phyloP scores from a whole-genome alignment of 2,113 vertebrate genomes.

The Barbus barbus region DNA sequence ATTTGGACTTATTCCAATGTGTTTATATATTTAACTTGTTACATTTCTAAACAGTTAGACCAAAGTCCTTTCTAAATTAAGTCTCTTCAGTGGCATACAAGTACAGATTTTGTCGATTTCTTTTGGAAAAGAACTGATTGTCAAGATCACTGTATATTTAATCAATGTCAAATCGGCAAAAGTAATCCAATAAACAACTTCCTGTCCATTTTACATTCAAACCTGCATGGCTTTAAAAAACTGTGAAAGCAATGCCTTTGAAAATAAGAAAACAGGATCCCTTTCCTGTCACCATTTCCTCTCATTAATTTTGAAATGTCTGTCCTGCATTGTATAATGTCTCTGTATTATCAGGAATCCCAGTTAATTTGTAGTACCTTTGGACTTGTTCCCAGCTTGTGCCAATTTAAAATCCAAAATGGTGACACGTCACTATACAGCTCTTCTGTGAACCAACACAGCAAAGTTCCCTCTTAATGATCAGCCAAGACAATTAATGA shows the following conservation, averaged over 20 bases:
- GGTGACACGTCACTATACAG: background rate
- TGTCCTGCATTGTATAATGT: background rate
- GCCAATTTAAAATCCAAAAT: conserved; percentile 13
- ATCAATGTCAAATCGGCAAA: background rate
- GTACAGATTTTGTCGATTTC: no score
- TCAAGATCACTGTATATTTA: background rate
- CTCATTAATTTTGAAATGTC: background rate
- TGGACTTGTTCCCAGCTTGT: background rate
- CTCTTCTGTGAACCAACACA: conserved; percentile 15
- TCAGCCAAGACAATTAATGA: conserved; percentile 50
- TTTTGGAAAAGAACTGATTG: no score
- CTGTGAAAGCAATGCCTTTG: background rate
- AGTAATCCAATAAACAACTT: background rate
- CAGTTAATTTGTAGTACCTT: background rate
- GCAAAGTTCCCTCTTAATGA: conserved; percentile 46
- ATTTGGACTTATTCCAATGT: background rate
- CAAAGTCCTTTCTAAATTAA: no score
- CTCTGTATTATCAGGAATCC: background rate
- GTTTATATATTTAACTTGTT: no score
- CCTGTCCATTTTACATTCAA: background rate
- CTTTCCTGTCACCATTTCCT: background rate
- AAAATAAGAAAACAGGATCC: background rate
- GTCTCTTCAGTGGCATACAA: no score
- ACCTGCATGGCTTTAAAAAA: background rate
- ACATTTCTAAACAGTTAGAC: no score